Evolutionary conservation across 2,888 invertebrate genomes (phyloP).

Genomic region (Erpobdella octoculata): DNA sequence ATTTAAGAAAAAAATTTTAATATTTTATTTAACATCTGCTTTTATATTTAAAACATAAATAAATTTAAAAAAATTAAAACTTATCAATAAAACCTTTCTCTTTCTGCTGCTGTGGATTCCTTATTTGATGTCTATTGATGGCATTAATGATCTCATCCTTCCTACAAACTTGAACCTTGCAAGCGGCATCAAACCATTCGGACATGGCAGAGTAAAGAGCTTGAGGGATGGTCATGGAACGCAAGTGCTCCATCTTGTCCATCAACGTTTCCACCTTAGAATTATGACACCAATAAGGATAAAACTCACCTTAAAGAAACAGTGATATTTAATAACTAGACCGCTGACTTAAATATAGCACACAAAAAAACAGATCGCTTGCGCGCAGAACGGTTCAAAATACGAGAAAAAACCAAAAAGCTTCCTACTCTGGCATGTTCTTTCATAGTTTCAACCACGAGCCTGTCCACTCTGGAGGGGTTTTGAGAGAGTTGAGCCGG

Average conservation of each 20-base stretch:
- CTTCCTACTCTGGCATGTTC: slow-evolving; percentile 61
- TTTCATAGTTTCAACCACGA: slow-evolving; percentile 70
- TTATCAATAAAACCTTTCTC: slow-evolving; percentile 57
- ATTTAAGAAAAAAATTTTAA: too few relatives aligned
- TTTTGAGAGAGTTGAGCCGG: slow-evolving; percentile 67
- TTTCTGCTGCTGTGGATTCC: slow-evolving; percentile 57
- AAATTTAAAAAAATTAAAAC: background rate
- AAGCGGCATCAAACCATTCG: slow-evolving; percentile 66
- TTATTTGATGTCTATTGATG: slow-evolving; percentile 56
- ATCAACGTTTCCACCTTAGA: slow-evolving; percentile 56
- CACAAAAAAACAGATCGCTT: background rate
- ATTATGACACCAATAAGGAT: background rate
- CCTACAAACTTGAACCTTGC: slow-evolving; percentile 65
- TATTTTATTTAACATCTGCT: background rate
- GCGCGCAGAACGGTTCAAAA: too few relatives aligned
- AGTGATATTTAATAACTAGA: background rate
- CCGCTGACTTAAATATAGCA: too few relatives aligned
- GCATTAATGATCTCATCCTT: slow-evolving; percentile 64
- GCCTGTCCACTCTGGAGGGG: slow-evolving; percentile 68
- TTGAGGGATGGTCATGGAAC: slow-evolving; percentile 62
- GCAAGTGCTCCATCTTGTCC: slow-evolving; percentile 68
- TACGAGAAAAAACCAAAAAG: background rate
- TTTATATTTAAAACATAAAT: background rate
- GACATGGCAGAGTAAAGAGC: slow-evolving; percentile 66
- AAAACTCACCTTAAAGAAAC: background rate